These are phyloP conservation scores for Cataglyphis hispanica DNA, from an alignment of 1,140 invertebrate genomes.

Conservation along the genomic window DNA sequence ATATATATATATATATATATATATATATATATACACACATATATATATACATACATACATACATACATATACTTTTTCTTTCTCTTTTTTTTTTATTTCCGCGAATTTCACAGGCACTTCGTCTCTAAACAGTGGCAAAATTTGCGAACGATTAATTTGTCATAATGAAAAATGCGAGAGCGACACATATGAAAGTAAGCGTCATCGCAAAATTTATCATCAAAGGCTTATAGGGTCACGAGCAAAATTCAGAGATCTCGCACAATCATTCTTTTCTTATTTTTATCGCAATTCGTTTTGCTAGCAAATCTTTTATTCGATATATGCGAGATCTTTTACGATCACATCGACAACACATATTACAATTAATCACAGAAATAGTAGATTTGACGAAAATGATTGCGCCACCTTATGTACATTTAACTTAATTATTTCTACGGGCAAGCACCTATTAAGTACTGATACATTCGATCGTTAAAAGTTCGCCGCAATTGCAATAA, in stretches of 20 bases:
- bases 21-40: conserved; percentile 51
- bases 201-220: conserved; percentile 41
- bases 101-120: conserved; percentile 81
- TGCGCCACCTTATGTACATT: conserved; percentile 39
- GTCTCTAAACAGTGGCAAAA: conserved; percentile 77
- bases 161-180: conserved; percentile 59
- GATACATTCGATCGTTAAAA: conserved; percentile 45
- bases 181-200: conserved; percentile 24
- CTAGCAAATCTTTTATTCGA: background rate
- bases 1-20: too few species aligned
- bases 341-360: conserved; percentile 45
- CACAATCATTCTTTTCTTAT: background rate
- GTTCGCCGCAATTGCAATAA: conserved; percentile 54
- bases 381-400: conserved; percentile 53
- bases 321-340: conserved; percentile 18
- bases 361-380: conserved; percentile 60
- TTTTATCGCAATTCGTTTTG: background rate
- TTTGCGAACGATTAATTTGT: conserved; percentile 71
- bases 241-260: conserved; percentile 32
- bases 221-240: conserved; percentile 10
- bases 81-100: conserved; percentile 51
- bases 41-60: conserved; percentile 63
- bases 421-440: conserved; percentile 48
- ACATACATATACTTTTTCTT: conserved; percentile 73
- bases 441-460: conserved; percentile 70